Evolutionary conservation across 2,113 vertebrate genomes (phyloP), one percentile per base, ranked within the genome.

Genomic region (Rhinopithecus roxellana): DNA sequence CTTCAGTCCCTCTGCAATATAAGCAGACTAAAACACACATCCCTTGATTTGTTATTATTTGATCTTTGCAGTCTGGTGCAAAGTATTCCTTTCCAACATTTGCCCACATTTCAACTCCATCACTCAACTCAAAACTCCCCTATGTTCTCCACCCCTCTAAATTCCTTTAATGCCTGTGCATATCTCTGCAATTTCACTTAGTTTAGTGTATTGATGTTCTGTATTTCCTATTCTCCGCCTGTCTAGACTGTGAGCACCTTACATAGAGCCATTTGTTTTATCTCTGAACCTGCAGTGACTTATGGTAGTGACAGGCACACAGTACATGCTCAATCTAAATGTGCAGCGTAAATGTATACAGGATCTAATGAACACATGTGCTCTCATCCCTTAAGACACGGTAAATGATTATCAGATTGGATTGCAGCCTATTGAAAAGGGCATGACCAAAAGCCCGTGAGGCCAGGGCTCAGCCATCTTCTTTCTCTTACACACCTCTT

Each of bases 1-100:
- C 5, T 38, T 57, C 55, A 11, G 0, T 4, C 9, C 72, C 25
- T 25, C 5, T 25, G 0, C 14, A 5, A 2, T 6, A 5, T 1
- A 22, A 23, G 45, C 55, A 77, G 43, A 70, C 23, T 52, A 32
- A 25, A 74, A 67, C 1, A 40, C 50, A 0, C 12, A 0, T 10
- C 11, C 85, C 10, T 64, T 12, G 3, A 43, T 59, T 25, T 67
- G 50, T 30, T 22, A 0, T 2, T 35, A 67, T 92, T 72, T 59
- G 67, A 35, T 85, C 92, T 89, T 67, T 35, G 16, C 11, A 20
- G 61, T 45, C 27, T 10, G 18, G 4, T 50, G 4, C 0, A 43
- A 64, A 18, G 5, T 85, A 45, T 89, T 64, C 9, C 7, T 50
- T 75, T 57, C 20, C 9, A 57, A 0, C 4, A 1, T n/a, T 22